Evolutionary conservation across 1,140 invertebrate genomes (phyloP).

Genomic region (Varroa destructor): DNA sequence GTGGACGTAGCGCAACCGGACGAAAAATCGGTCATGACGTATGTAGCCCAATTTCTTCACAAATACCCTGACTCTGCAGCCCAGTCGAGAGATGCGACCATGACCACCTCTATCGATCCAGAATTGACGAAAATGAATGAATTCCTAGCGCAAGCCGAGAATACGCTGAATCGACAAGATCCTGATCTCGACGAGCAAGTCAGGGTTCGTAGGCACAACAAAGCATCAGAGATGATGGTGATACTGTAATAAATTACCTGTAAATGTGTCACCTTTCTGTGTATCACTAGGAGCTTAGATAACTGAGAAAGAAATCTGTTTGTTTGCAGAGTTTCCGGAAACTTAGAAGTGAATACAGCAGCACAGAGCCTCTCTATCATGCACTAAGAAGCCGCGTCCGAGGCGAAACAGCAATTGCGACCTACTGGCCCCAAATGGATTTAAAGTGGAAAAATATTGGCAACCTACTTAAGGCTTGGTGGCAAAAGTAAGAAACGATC

Average conservation of each 20-base stretch:
- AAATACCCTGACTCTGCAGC: conserved; percentile 52
- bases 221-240: too few species aligned
- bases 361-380: conserved; percentile 12
- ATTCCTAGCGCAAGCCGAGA: conserved; percentile 26
- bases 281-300: too few species aligned
- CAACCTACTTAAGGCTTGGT: conserved; percentile 51
- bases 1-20: conserved; percentile 93
- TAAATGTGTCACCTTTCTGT: too few species aligned
- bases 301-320: conserved; percentile 4
- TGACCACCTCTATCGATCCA: conserved; percentile 2
- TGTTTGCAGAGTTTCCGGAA: conserved; percentile 33
- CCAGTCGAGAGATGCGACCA: conserved; percentile 32
- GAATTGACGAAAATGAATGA: conserved; percentile 28
- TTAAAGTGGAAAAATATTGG: conserved; percentile 35
- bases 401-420: conserved; percentile 23
- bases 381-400: conserved; percentile 14
- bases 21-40: conserved; percentile 98
- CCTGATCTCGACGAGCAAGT: conserved; percentile 24
- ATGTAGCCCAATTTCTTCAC: conserved; percentile 94
- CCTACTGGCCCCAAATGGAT: conserved; percentile 33
- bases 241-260: too few species aligned
- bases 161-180: neutral
- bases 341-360: conserved; percentile 33
- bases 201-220: conserved; percentile 4
- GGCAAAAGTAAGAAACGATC: conserved; percentile 34